A percentile compares a stretch with the other conserved stretches of the same genome.
phyloP scores from a whole-genome alignment of 1,140 invertebrate species.

The Catajapyx aquilonaris region DNA sequence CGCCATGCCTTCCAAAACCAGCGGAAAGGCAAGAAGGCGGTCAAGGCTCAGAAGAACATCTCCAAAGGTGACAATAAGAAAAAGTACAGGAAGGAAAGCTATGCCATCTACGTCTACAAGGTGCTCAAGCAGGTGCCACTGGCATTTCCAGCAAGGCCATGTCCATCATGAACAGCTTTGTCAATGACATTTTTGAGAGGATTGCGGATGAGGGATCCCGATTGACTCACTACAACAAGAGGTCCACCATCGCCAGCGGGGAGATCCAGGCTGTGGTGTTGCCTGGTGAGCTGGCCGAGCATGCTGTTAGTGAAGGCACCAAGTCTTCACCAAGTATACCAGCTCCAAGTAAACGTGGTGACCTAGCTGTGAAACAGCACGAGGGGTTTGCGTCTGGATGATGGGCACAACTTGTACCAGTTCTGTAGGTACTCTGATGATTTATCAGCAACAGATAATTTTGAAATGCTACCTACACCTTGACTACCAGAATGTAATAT shows the following conservation, averaged over 20 bases:
- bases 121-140: constrained; percentile 33
- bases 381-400: no score
- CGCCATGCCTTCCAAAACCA: no score
- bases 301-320: constrained; percentile 31
- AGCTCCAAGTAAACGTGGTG: constrained; percentile 30
- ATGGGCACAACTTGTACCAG: no score
- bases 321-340: constrained; percentile 36
- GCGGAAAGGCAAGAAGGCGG: constrained; percentile 30
- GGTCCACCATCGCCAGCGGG: constrained; percentile 30
- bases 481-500: no score
- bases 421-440: no score
- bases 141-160: constrained; percentile 39
- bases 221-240: constrained; percentile 47
- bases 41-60: constrained; percentile 31
- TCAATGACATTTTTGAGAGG: constrained; percentile 42
- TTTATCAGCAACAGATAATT: no score
- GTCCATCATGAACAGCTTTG: no score
- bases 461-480: no score
- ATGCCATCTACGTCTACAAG: constrained; percentile 28
- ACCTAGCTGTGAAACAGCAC: no score
- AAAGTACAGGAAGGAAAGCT: constrained; percentile 33
- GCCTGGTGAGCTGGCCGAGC: constrained; percentile 34
- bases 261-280: constrained; percentile 31
- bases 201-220: constrained; percentile 45
- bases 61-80: constrained; percentile 30